These are phyloP conservation scores for Anagrus nilaparvatae DNA, from an alignment of 1,140 invertebrate species.

Conservation along the genomic window DNA sequence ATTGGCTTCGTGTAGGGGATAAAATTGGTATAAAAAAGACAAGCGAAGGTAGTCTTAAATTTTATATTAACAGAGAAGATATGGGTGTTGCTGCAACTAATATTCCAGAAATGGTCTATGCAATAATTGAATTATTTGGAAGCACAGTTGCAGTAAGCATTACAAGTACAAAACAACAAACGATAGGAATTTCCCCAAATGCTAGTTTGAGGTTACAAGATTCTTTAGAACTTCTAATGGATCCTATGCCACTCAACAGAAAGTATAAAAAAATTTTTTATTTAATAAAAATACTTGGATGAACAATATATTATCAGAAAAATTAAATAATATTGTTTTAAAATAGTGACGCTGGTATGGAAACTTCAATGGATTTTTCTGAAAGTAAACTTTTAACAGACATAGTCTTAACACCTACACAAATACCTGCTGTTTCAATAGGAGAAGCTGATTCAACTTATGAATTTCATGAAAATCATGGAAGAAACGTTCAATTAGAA, in stretches of 20 bases:
- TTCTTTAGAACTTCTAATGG: slow-evolving; percentile 50
- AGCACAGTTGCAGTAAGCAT: slow-evolving; percentile 54
- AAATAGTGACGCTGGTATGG: slow-evolving; percentile 36
- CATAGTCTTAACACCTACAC: slow-evolving; percentile 31
- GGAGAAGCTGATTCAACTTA: slow-evolving; percentile 36
- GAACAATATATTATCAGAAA: neutral
- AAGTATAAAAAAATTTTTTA: slow-evolving; percentile 23
- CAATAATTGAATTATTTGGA: slow-evolving; percentile 63
- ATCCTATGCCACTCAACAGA: slow-evolving; percentile 43
- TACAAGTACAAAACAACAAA: slow-evolving; percentile 44
- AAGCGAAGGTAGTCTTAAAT: slow-evolving; percentile 48
- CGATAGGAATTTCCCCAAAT: slow-evolving; percentile 42
- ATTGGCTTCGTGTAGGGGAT: slow-evolving; percentile 68
- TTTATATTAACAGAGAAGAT: slow-evolving; percentile 71
- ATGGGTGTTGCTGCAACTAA: slow-evolving; percentile 71
- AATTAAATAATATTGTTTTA: slow-evolving; percentile 8
- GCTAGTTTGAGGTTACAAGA: slow-evolving; percentile 51
- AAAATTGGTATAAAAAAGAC: slow-evolving; percentile 56
- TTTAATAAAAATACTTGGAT: neutral
- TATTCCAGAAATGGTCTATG: slow-evolving; percentile 66
- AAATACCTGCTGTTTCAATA: slow-evolving; percentile 21
- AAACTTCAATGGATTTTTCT: slow-evolving; percentile 35
- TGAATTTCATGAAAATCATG: slow-evolving; percentile 58
- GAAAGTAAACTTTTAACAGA: slow-evolving; percentile 38
- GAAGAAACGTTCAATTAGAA: slow-evolving; percentile 63